These are phyloP conservation scores for Allobates femoralis DNA, from an alignment of 2,797 vertebrate genomes.

Conservation along the genomic window DNA sequence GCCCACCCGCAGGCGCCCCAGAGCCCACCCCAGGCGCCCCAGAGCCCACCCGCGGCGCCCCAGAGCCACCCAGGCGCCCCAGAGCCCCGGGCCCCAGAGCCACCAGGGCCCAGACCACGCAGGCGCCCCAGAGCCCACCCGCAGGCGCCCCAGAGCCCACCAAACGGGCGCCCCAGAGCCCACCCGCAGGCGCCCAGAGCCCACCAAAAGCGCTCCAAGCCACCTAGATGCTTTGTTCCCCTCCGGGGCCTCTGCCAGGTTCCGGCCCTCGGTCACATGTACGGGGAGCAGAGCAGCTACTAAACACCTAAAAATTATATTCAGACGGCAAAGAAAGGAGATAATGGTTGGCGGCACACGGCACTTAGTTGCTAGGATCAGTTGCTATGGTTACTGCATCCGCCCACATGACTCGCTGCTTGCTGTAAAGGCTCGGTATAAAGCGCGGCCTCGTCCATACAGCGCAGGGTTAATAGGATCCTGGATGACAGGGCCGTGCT, in stretches of 20 bases:
- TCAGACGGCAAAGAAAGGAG: slow-evolving; percentile 3
- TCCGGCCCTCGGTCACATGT: not conserved
- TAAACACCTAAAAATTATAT: slow-evolving; percentile 38
- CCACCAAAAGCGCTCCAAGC: no score
- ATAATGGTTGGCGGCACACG: not conserved
- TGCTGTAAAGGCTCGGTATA: not conserved
- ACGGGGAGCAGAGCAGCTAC: not conserved
- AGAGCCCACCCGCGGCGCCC: no score
- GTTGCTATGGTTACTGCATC: slow-evolving; percentile 46
- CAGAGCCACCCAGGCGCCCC: no score
- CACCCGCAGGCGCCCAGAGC: no score
- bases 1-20: no score
- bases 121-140: no score
- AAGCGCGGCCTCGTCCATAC: not conserved
- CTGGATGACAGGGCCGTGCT: not conserved
- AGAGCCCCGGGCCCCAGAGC: no score
- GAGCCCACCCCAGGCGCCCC: no score
- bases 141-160: no score
- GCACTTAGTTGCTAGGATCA: slow-evolving; percentile 34
- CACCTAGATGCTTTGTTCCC: no score
- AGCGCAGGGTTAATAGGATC: not conserved
- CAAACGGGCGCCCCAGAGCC: no score
- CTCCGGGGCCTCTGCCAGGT: not conserved
- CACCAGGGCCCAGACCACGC: no score
- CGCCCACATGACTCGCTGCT: slow-evolving; percentile 19